A percentile compares a stretch with the other conserved stretches of the same genome.
These are phyloP conservation scores for Acanthiza pusilla DNA, from an alignment of 2,797 vertebrate species.

Conservation along the genomic window DNA sequence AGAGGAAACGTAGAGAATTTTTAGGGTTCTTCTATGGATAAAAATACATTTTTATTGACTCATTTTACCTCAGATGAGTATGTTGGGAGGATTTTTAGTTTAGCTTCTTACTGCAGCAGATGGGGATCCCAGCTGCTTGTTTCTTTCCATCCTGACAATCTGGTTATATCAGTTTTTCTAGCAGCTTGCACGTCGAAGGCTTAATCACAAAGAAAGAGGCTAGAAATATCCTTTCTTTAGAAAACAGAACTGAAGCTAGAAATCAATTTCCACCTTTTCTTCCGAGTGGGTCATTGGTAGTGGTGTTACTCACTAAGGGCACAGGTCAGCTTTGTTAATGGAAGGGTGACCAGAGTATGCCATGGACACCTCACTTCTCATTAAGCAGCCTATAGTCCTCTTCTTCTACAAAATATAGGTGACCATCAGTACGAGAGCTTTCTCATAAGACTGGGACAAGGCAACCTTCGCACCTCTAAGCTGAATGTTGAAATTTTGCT, in stretches of 20 bases:
- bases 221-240: constrained; percentile 26
- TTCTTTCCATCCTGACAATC: constrained; percentile 55
- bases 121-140: constrained; percentile 61
- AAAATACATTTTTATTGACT: constrained; percentile 43
- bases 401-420: not conserved
- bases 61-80: constrained; percentile 35
- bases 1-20: not conserved
- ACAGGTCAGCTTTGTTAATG: not conserved
- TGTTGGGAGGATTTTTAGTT: constrained; percentile 40
- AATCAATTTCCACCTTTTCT: not conserved
- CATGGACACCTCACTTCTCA: not conserved
- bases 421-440: not conserved
- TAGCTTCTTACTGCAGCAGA: constrained; percentile 56
- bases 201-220: constrained; percentile 44
- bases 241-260: constrained; percentile 12
- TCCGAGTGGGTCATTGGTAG: not conserved
- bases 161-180: constrained; percentile 62
- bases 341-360: not conserved
- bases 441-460: not conserved
- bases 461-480: not conserved
- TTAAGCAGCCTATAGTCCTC: not conserved
- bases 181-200: not conserved
- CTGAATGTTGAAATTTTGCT: not conserved
- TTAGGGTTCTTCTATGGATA: not conserved
- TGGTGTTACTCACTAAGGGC: not conserved